phyloP scores from a whole-genome alignment of 2,113 vertebrate species.

The Columba livia region DNA sequence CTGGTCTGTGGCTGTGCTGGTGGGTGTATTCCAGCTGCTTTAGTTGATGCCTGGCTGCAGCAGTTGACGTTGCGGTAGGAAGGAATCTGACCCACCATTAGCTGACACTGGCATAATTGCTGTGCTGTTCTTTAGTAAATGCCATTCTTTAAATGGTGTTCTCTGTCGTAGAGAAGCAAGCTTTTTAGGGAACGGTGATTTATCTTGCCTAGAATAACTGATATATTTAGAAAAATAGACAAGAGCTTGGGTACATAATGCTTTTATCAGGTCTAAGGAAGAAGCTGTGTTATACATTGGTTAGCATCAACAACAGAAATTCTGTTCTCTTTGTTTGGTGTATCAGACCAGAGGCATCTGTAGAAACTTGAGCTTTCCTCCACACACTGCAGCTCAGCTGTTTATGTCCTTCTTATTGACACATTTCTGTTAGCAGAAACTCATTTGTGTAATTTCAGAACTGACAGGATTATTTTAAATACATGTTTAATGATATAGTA shows the following conservation, averaged over 20 bases:
- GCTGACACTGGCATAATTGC: neutral
- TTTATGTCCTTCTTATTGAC: neutral
- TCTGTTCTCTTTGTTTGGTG: neutral
- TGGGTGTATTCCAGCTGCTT: neutral
- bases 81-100: neutral
- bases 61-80: neutral
- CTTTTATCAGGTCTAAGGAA: neutral
- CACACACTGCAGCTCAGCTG: neutral
- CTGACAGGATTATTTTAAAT: neutral
- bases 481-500: neutral
- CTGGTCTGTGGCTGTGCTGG: neutral
- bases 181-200: neutral
- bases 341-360: neutral
- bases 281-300: fast-evolving
- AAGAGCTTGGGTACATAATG: neutral
- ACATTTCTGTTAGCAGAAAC: neutral
- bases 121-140: neutral
- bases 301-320: neutral
- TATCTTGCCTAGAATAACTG: neutral
- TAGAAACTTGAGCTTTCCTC: neutral
- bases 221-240: neutral
- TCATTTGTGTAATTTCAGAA: neutral
- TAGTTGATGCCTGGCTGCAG: neutral
- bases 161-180: neutral
- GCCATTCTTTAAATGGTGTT: neutral